Evolutionary conservation across 2,888 invertebrate genomes (phyloP), one percentile per base, ranked within the genome.

Genomic region (Agrilus mali): DNA sequence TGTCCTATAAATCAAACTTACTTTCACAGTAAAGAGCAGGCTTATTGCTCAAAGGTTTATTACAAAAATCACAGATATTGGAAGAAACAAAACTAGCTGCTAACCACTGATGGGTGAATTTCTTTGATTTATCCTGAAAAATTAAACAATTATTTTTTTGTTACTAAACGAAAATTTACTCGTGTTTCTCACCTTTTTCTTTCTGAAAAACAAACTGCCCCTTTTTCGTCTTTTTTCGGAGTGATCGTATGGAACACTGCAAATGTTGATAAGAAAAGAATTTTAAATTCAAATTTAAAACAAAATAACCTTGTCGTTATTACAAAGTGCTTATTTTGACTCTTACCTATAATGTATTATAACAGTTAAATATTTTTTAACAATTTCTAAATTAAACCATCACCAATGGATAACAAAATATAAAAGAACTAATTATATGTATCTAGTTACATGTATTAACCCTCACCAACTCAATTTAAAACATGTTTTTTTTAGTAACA

Each of bases 201-300:
- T 92, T 52, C 90, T 80, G 64, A 90, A 92, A 74, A 92, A 92
- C 46, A 92, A 69, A 53, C 90, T 90, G 42, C 89, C 89, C 40
- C 90, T 73, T 70, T 92, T 92, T 54, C 88, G 75, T 56, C 89
- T 72, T 62, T 92, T 90, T 59, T 87, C 87, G 15, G 86, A 80
- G 61, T 85, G 82, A 58, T 82, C 82, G 54, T 78, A 76, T 31
- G 73, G 69, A 55, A 73, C 73, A 60, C 75, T 75, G 68, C 54
- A 59, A 54, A 49, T 43, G 47, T 20, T 43, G 13, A 35, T 33
- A 45, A 44, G 40, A 8, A 32, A 36, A 36, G 38, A 39, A 37
- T 7, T 37, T 37, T 13, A 37, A 37, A 37, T 20, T n/a, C n/a
- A n/a, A 37, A 6, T 37, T n/a, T 37, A 37, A 16, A 36, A 16